A percentile compares a stretch with the other conserved stretches of the same genome.
These are phyloP conservation scores for Hexactinellida sp. DNA, from an alignment of 37 sponge, comb jelly and placozoan genomes.

Conservation along the genomic window DNA sequence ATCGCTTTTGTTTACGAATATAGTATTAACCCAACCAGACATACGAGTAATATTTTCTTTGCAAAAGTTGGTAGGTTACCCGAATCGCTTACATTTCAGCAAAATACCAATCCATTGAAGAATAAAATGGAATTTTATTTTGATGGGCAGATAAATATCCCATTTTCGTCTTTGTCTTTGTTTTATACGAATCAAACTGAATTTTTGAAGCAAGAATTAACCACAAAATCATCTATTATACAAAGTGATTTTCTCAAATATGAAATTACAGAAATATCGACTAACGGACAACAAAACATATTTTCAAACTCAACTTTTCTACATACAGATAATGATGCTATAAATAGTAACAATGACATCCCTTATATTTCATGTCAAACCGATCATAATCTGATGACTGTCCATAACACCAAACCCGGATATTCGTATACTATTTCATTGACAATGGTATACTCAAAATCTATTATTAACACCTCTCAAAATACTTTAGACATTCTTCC, in stretches of 20 bases:
- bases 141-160: background rate
- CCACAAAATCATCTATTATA: background rate
- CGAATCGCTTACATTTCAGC: background rate
- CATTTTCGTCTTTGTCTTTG: background rate
- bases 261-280: background rate
- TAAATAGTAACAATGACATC: background rate
- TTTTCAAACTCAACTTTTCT: background rate
- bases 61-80: background rate
- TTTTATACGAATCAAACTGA: background rate
- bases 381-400: background rate
- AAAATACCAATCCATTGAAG: background rate
- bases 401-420: background rate
- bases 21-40: background rate
- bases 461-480: background rate
- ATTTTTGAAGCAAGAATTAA: background rate
- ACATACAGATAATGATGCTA: background rate
- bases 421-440: background rate
- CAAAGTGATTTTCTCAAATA: background rate
- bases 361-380: background rate
- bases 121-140: background rate
- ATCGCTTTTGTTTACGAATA: background rate
- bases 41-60: background rate
- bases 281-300: background rate
- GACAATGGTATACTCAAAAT: background rate
- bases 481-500: background rate